Percentiles rank a stretch among this genome's conserved stretches.
Evolutionary conservation across 2,888 invertebrate genomes (phyloP).

Genomic region (Sepiola atlantica): DNA sequence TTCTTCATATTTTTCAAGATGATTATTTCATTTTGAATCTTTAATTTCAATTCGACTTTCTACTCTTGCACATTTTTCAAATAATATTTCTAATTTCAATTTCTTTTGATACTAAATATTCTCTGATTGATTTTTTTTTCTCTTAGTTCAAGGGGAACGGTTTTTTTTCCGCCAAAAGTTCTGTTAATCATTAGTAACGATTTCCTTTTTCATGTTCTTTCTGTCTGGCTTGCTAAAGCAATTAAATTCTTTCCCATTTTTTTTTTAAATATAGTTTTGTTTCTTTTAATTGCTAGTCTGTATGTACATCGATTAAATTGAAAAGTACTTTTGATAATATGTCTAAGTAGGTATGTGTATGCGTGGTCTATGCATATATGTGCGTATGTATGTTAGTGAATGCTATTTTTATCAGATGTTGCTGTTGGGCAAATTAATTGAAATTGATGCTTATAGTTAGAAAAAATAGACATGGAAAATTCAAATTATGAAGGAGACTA

Average conservation of each 20-base stretch:
- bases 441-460: not conserved
- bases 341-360: not conserved
- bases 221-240: conserved; percentile 32
- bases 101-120: conserved; percentile 12
- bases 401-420: not conserved
- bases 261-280: not conserved
- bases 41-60: not conserved
- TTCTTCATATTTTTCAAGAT: not conserved
- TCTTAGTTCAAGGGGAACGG: not conserved
- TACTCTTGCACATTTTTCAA: not conserved
- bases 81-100: not conserved
- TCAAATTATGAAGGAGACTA: not conserved
- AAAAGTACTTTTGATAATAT: not conserved
- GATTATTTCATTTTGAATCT: not conserved
- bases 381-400: not conserved
- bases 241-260: conserved; percentile 32
- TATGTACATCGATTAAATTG: conserved; percentile 6
- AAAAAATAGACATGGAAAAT: not conserved
- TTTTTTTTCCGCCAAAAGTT: not conserved
- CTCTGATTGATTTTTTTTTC: not conserved
- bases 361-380: not conserved
- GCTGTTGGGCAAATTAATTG: not conserved
- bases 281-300: conserved; percentile 4
- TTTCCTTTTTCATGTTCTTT: not conserved
- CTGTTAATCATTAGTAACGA: not conserved